Percentiles rank a stretch among this genome's conserved stretches.
Evolutionary conservation across 2,888 invertebrate species (phyloP).

Genomic region (Papilio protenor): DNA sequence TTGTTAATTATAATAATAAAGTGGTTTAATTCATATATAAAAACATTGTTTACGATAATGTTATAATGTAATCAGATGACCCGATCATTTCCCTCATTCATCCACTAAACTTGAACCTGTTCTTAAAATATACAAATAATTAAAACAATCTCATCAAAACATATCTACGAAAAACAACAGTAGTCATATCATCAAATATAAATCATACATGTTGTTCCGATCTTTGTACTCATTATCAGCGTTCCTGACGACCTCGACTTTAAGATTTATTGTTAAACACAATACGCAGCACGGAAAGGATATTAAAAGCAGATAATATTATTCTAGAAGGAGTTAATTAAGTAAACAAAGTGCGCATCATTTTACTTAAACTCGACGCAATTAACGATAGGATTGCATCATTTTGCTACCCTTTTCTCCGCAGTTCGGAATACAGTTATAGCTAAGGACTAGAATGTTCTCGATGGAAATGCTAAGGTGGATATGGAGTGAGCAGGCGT

Average conservation of each 20-base stretch:
- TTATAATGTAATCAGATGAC: not conserved
- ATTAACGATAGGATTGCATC: not conserved
- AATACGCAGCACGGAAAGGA: constrained; percentile 11
- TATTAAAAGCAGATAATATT: not conserved
- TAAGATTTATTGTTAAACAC: constrained; percentile 5
- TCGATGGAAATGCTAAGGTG: too few species aligned
- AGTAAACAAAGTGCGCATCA: not conserved
- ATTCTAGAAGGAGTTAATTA: not conserved
- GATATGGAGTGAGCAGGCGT: too few species aligned
- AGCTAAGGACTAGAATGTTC: not conserved
- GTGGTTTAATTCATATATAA: too few species aligned
- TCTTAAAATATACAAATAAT: not conserved
- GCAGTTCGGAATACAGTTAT: not conserved
- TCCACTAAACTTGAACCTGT: not conserved
- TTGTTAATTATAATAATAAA: too few species aligned
- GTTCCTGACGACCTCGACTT: constrained; percentile 23
- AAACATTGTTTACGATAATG: not conserved
- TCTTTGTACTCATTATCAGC: constrained; percentile 11
- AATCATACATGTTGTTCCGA: constrained; percentile 5
- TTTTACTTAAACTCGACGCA: not conserved
- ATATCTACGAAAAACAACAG: not conserved
- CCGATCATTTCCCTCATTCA: not conserved
- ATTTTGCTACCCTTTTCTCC: not conserved
- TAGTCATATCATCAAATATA: not conserved
- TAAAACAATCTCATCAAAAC: too few species aligned